These are phyloP conservation scores for Enoplosus armatus DNA, from an alignment of 2,797 vertebrate species.

Conservation along the genomic window DNA sequence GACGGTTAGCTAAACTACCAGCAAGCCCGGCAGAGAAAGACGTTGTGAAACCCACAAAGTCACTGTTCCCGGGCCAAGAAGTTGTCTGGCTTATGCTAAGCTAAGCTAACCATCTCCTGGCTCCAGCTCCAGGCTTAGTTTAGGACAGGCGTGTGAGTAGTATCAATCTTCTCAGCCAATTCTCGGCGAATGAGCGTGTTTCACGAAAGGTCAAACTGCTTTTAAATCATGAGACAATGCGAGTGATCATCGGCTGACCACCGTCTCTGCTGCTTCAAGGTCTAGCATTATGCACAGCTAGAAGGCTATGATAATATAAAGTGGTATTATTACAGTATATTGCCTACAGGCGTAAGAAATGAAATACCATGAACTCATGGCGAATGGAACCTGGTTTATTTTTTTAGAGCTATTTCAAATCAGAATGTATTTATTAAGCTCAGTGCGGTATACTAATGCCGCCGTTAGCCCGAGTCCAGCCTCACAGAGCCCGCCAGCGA, in stretches of 20 bases:
- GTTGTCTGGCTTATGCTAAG: background rate
- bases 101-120: background rate
- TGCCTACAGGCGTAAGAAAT: background rate
- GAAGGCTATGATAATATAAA: background rate
- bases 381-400: background rate
- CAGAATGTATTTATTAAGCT: background rate
- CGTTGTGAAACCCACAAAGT: background rate
- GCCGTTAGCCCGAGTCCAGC: background rate
- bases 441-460: no score
- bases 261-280: background rate
- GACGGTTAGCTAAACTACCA: background rate
- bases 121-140: background rate
- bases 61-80: background rate
- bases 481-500: constrained; percentile 2
- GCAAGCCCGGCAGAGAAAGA: background rate
- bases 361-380: background rate
- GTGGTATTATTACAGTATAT: background rate
- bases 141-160: background rate
- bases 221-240: background rate
- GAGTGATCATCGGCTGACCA: background rate
- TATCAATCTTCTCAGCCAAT: background rate
- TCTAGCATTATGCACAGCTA: background rate
- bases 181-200: background rate
- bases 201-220: no score
- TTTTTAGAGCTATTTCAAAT: constrained; percentile 4